phyloP scores from a whole-genome alignment of 2,888 invertebrate genomes.

The Thysanoteuthis rhombus region DNA sequence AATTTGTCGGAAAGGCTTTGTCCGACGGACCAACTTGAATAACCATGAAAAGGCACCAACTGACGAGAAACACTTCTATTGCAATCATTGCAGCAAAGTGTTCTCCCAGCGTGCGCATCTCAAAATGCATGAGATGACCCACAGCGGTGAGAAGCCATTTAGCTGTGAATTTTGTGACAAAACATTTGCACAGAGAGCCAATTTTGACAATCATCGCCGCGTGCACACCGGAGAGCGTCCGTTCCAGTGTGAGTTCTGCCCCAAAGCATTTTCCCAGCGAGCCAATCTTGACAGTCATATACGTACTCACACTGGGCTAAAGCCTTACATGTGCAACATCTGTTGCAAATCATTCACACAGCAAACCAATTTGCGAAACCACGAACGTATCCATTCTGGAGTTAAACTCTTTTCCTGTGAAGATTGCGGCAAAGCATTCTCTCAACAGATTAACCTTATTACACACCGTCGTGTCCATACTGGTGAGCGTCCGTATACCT shows the following conservation, averaged over 20 bases:
- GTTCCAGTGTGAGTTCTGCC: neutral
- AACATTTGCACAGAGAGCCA: neutral
- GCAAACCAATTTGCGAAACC: constrained; percentile 12
- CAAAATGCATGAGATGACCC: neutral
- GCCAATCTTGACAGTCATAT: constrained; percentile 14
- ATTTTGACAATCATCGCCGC: constrained; percentile 23
- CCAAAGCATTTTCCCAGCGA: neutral
- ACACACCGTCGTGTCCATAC: neutral
- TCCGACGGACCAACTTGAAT: neutral
- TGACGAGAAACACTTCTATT: neutral
- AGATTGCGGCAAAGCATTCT: neutral
- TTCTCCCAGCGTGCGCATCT: constrained; percentile 17
- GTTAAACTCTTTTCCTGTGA: neutral
- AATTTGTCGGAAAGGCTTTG: constrained; percentile 1
- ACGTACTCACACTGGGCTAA: neutral
- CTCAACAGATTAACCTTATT: constrained; percentile 15
- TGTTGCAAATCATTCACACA: neutral
- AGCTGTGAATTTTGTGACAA: constrained; percentile 15
- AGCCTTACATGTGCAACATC: neutral
- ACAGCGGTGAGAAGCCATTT: neutral
- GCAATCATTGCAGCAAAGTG: constrained; percentile 2
- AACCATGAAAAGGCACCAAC: neutral
- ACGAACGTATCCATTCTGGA: constrained; percentile 20
- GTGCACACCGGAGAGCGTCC: neutral
- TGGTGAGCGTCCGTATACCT: constrained; percentile 1